These are phyloP conservation scores for Stichopus chloronotus DNA, from an alignment of 35 echinoderm and acorn worm species.

Conservation along the genomic window DNA sequence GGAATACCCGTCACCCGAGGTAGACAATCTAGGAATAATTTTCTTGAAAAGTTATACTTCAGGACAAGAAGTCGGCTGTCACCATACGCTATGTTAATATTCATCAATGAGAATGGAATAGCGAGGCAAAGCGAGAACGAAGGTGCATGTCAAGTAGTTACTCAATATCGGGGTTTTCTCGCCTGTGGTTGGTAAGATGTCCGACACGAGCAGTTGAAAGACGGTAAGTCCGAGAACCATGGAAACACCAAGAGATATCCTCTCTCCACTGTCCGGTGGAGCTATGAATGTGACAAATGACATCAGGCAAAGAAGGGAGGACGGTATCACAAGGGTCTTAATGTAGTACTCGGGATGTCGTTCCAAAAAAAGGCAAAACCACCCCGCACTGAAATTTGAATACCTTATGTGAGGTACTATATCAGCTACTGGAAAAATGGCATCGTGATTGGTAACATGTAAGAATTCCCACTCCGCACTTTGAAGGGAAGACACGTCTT, in stretches of 20 bases:
- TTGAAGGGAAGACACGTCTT: not conserved
- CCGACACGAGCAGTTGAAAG: conserved; percentile 33
- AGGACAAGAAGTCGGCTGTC: not conserved
- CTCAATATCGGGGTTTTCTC: not conserved
- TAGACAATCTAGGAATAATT: conserved; percentile 1
- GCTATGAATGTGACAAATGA: not conserved
- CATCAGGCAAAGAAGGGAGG: conserved; percentile 5
- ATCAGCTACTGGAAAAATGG: not conserved
- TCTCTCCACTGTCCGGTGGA: conserved; percentile 43
- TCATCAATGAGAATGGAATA: conserved; percentile 10
- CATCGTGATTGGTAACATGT: not conserved
- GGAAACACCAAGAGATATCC: conserved; percentile 14
- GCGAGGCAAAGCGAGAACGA: not conserved
- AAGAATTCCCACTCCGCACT: not conserved
- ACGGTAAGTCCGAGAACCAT: conserved; percentile 34
- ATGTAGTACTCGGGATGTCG: not conserved
- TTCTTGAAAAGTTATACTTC: not conserved
- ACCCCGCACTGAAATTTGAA: not conserved
- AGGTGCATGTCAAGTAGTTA: not conserved
- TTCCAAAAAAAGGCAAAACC: not conserved
- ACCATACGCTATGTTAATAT: conserved; percentile 16
- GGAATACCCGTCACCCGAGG: not conserved
- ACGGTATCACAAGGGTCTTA: not conserved
- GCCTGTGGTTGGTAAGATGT: conserved; percentile 2
- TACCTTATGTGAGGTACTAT: not conserved